Evolutionary conservation across 2,888 invertebrate genomes (phyloP), one percentile per base, ranked within the genome.

Genomic region (Fissipunctia ypsillon): DNA sequence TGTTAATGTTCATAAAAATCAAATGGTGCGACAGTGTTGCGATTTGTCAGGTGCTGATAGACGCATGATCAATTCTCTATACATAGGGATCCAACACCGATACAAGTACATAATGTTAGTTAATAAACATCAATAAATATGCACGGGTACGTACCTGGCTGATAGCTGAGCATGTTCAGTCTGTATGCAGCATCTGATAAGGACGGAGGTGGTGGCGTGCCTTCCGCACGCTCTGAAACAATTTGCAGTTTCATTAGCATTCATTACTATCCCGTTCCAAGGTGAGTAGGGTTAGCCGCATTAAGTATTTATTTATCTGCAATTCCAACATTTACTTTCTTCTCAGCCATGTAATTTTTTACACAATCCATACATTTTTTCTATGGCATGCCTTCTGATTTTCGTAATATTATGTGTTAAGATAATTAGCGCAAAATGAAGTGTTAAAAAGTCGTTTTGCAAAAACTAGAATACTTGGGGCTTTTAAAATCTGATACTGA

Each of bases 91-190:
- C 19, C 41, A 19, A 61, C 41, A 12, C 41, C 6, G 5, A 19
- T 25, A 25, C 6, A 61, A 25, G 25, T 43, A 3, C 25, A 19
- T 19, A 25, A 25, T 16, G 3, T 35, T 5, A n/a, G 4, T 60
- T 12, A 57, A 28, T 19, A 38, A 7, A 9, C 9, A 48, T 1
- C 5, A 25, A 61, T 19, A n/a, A 19, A 43, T 54, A 25, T 38
- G 31, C 64, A 28, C 9, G 14, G 1, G 31, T 3, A 22, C 59
- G 74, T 83, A 96, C 96, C 98, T 80, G 98, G 97, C 93, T 98
- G 98, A 88, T 98, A 98, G 84, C 97, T 97, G 88, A 98, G 97
- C 90, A 98, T 98, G 68, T 97, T 97, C 68, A 98, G 94, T 60
- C 97, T 97, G 22, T 97, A 94, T 2, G 98, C 97, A 60, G 98